Base-by-base conservation (phyloP, 2,888 invertebrate species). In the Trissoscelio sp. region DNA sequence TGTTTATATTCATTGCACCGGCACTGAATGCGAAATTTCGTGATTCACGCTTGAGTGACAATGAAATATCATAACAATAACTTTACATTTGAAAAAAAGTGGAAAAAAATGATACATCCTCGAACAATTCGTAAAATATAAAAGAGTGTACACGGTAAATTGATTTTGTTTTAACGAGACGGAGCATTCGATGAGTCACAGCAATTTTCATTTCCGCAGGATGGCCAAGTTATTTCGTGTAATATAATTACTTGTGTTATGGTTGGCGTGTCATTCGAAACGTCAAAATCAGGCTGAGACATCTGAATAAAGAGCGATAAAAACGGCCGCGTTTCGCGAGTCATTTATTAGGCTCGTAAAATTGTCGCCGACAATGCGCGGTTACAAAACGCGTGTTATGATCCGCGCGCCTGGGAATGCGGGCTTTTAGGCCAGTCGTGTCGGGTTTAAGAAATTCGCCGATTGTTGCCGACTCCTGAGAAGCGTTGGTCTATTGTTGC, bases 381-480 rank as follows among this genome's bases (percentile, higher is more conserved):
- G 82, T 86, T 88, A 82, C 88, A 86, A 88, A 88, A 88, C 86
- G 83, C 84, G n/a, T n/a, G 83, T 79, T 83, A 86, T 86, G 85
- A 88, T 88, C 24, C 24, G 24, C 24, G 24, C 88, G 82, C 87
- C 84, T 89, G 89, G 80, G 88, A 88, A 87, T 81, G 81, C 84
- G 83, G 83, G 81, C 84, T 78, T 66, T 64, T 58, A 60, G 77
- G 69, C 39, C 58, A 69, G 37, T 24, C 44, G 55, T 37, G 79
- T 80, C 53, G 78, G 16, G 77, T 83, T 86, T 86, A 87, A 83
- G 86, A 88, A 87, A 87, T 79, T 69, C 22, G 62, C 66, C 84
- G 83, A 86, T 86, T 87, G 87, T 88, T 84, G 77, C 60, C 55
- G n/a, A n/a, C n/a, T n/a, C n/a, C n/a, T n/a, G n/a, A n/a, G n/a